Evolutionary conservation across 1,140 invertebrate genomes (phyloP), one percentile per base, ranked within the genome.

Genomic region (Stenopsyche tienmushanensis): DNA sequence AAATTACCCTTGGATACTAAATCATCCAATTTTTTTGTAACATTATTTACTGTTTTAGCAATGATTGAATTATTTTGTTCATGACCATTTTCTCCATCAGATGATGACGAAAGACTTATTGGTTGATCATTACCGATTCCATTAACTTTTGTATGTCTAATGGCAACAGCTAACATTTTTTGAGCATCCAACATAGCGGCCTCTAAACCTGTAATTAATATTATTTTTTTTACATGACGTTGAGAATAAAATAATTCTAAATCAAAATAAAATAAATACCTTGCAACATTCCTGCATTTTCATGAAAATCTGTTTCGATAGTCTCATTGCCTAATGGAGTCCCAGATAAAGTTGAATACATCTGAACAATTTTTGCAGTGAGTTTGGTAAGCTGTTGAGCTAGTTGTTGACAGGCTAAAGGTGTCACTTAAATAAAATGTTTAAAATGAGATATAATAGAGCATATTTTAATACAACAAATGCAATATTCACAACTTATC

Each of bases 331-430:
- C 72, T 1, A 70, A 64, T n/a, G 73, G 77, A 21, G 64, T 72
- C 34, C 70, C 72, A n/a, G 81, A 80, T 2, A 86, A 72, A 58
- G 82, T 76, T 64, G 83, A 83, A 72, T 85, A 85, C 20, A 86
- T 74, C 65, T 84, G 82, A 1, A 85, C 83, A 0, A 86, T 83
- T 62, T 83, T 84, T 47, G 84, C 83, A 0, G 84, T 83, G 1
- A 84, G 80, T 62, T 78, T 74, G 2, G 81, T 84, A 24, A 86
- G 71, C 68, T 85, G 80, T 59, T 82, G 79, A 1, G 84, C 81
- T 26, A 85, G 80, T 20, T 83, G 82, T 55, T 83, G 80, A 70
- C 84, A 85, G 42, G 85, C 71, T 72, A 84, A 80, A 17, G 82
- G 80, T 13, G 84, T 85, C 58, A 85, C 84, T 86, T 77, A n/a